Evolutionary conservation across 1,140 invertebrate species (phyloP), one percentile per base, ranked within the genome.

Genomic region (Drosophila sturtevanti): DNA sequence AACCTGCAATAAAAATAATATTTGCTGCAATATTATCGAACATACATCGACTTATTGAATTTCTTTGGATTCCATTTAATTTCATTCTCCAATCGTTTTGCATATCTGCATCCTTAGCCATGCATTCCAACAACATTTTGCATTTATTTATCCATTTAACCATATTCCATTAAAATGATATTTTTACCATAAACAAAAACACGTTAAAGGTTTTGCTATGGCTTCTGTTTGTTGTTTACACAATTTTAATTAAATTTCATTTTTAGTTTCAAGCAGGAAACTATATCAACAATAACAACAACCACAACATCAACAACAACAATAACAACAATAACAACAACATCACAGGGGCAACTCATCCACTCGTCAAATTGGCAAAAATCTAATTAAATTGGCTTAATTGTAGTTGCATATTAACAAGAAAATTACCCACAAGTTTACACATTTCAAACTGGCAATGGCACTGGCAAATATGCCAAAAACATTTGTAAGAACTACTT

Each of bases 161-260:
- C 34, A 2, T 35, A 12, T 48, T 48, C 9, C 41, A 2, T 14
- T 38, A 38, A 38, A 48, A 48, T 48, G 18, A 48, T 48, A 48
- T 48, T 48, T 48, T 48, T 21, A 48, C 3, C 16, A 21, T 10
- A 48, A 48, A 48, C 9, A 11, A 10, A 48, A 48, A 48, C 41
- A 48, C 9, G 9, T 21, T 48, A 48, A 48, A 48, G 41, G 41
- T 21, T 11, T 21, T 48, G 1, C 41, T 48, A 21, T 7, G 18
- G 35, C 2, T 31, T 56, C 16, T 44, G 44, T 48, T 31, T 70
- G 61, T 60, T 79, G 76, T 79, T 79, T 79, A 79, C 66, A 48
- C 24, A 14, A 63, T 64, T 63, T 80, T 80, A 79, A 79, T 80
- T 71, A 64, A 75, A 71, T 80, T 80, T 66, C 59, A 31, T 35